phyloP scores from a whole-genome alignment of 2,797 vertebrate species.

The Bovichtus diacanthus region DNA sequence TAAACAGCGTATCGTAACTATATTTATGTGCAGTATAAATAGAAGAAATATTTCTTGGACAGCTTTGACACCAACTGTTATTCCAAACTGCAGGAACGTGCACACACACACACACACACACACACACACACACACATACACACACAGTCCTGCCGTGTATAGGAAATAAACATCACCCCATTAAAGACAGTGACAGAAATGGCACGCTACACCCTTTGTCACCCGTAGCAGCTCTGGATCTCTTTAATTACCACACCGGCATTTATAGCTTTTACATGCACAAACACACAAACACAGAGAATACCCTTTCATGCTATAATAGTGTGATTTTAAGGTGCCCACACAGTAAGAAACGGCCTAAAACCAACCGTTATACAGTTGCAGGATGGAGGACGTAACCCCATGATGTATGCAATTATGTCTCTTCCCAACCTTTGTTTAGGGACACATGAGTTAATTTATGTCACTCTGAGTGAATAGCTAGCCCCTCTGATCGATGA shows the following conservation, averaged over 20 bases:
- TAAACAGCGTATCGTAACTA: conserved; percentile 20
- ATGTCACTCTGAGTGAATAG: conserved; percentile 49
- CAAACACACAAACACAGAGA: conserved; percentile 15
- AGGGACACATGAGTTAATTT: conserved; percentile 62
- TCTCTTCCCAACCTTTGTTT: conserved; percentile 28
- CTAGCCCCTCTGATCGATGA: conserved; percentile 70
- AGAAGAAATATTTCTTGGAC: conserved; percentile 32
- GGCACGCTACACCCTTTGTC: conserved; percentile 30
- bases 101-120: neutral
- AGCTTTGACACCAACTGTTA: conserved; percentile 25
- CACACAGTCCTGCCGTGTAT: conserved; percentile 25
- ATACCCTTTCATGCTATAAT: too few species aligned
- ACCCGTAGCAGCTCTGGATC: conserved; percentile 15
- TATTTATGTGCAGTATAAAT: conserved; percentile 40
- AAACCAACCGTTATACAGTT: conserved; percentile 5
- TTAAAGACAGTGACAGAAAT: conserved; percentile 60
- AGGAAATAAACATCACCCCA: conserved; percentile 51
- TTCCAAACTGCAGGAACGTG: conserved; percentile 2
- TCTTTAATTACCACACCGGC: conserved; percentile 46
- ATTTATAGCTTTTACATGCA: conserved; percentile 27
- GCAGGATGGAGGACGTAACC: neutral
- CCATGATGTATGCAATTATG: neutral
- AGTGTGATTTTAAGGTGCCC: neutral
- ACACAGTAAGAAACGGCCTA: neutral
- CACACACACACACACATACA: neutral